phyloP scores from a whole-genome alignment of 1,140 invertebrate genomes.

The Rhopalosiphum maidis region DNA sequence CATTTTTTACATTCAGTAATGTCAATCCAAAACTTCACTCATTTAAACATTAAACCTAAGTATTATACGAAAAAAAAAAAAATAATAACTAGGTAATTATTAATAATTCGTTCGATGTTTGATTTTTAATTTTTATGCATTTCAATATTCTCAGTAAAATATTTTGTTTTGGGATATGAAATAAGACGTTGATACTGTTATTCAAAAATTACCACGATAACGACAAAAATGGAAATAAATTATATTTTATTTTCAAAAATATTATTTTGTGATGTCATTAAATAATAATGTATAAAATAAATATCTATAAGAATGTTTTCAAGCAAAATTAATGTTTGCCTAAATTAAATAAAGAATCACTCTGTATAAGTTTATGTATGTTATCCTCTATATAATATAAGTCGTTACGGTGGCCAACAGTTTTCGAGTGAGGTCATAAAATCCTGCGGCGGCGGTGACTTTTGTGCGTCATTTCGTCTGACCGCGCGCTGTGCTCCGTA shows the following conservation, averaged over 20 bases:
- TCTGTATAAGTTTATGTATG: neutral
- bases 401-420: neutral
- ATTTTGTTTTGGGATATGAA: neutral
- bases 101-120: too few species aligned
- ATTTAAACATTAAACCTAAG: neutral
- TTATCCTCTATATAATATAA: neutral
- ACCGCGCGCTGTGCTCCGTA: neutral
- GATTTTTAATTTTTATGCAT: neutral
- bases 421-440: neutral
- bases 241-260: neutral
- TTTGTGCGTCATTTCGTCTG: neutral
- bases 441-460: neutral
- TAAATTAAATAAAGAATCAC: neutral
- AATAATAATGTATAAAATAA: neutral
- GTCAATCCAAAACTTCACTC: too few species aligned
- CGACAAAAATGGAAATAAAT: neutral
- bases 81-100: too few species aligned
- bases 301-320: neutral
- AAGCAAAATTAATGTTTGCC: neutral
- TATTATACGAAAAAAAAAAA: neutral
- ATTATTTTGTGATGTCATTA: neutral
- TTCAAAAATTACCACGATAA: neutral
- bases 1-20: neutral
- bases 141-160: neutral
- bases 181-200: too few species aligned